Evolutionary conservation across 2,113 vertebrate species (phyloP).

Genomic region (Passer montanus): DNA sequence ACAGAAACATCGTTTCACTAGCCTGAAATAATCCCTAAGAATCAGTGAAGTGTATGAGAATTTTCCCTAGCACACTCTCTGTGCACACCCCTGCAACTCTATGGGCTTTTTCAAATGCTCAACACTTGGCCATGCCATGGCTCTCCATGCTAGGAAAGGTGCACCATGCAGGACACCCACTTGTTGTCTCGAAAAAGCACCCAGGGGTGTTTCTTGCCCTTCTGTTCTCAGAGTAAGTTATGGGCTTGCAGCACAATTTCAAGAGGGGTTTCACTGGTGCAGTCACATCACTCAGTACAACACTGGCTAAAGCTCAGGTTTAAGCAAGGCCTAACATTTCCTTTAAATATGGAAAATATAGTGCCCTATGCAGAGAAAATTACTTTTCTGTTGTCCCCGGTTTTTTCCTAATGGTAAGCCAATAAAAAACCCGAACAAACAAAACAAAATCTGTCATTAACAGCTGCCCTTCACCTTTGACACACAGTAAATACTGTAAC

Average conservation of each 20-base stretch:
- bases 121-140: rapidly evolving
- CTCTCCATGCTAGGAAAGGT: background rate
- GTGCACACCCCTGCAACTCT: background rate
- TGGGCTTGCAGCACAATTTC: background rate
- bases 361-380: background rate
- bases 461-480: background rate
- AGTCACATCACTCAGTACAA: background rate
- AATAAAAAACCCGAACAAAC: rapidly evolving
- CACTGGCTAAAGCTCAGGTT: background rate
- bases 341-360: background rate
- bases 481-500: background rate
- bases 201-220: background rate
- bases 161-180: background rate
- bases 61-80: background rate
- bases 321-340: background rate
- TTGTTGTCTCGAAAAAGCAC: background rate
- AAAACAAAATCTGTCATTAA: background rate
- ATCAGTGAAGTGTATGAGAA: background rate
- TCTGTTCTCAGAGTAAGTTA: background rate
- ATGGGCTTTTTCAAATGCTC: background rate
- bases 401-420: background rate
- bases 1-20: background rate
- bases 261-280: background rate
- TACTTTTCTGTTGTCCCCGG: background rate
- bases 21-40: conserved; percentile 30